These are phyloP conservation scores for Pristionchus japonicus DNA, from an alignment of 2,888 invertebrate species.

Conservation along the genomic window DNA sequence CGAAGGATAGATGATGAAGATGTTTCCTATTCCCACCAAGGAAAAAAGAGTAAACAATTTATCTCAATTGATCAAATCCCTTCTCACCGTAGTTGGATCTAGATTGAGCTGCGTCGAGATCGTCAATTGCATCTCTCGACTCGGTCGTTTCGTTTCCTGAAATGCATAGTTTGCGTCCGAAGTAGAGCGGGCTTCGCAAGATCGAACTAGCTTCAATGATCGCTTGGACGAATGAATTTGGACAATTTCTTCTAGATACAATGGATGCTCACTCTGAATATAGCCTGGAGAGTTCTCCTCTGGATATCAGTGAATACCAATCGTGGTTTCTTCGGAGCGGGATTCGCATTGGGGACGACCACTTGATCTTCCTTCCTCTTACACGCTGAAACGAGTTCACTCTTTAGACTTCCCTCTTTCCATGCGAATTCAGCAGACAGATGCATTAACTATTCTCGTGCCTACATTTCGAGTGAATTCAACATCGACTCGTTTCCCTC, in stretches of 20 bases:
- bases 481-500: neutral
- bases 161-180: neutral
- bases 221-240: neutral
- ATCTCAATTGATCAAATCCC: neutral
- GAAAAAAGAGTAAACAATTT: neutral
- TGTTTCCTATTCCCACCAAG: neutral
- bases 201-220: neutral
- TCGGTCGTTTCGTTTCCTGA: conserved; percentile 64
- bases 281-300: conserved; percentile 86
- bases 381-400: conserved; percentile 65
- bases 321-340: conserved; percentile 89
- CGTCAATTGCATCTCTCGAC: conserved; percentile 73
- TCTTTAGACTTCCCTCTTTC: neutral
- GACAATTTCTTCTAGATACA: neutral
- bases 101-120: conserved; percentile 70
- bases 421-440: neutral
- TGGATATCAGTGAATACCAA: conserved; percentile 99
- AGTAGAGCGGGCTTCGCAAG: no score
- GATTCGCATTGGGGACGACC: conserved; percentile 44
- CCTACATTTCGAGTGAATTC: neutral
- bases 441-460: neutral
- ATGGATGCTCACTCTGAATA: neutral
- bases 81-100: conserved; percentile 70
- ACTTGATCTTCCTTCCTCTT: conserved; percentile 71
- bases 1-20: conserved; percentile 76